phyloP scores from a whole-genome alignment of 2,888 invertebrate genomes.

The Netelia inedita region DNA sequence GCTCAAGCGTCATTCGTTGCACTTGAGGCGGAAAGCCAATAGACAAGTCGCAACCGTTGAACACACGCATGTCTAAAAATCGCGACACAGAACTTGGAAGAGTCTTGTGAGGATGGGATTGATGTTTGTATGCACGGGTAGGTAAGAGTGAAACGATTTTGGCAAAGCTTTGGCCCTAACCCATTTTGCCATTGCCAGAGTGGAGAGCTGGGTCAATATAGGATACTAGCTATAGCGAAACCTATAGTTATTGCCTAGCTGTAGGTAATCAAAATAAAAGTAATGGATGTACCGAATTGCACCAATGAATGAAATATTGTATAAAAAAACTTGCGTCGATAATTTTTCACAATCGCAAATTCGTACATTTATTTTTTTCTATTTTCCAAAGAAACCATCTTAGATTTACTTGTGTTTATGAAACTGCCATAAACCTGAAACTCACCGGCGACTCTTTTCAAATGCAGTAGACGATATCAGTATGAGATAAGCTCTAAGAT shows the following conservation, averaged over 20 bases:
- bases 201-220: conserved; percentile 74
- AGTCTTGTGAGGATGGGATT: conserved; percentile 50
- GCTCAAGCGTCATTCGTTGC: conserved; percentile 34
- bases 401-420: too few relatives aligned
- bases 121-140: conserved; percentile 70
- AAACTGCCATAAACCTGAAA: too few relatives aligned
- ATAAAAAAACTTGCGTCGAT: too few relatives aligned
- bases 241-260: conserved; percentile 61
- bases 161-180: conserved; percentile 83
- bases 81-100: conserved; percentile 57
- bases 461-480: too few relatives aligned
- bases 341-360: too few relatives aligned
- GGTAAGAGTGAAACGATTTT: conserved; percentile 71
- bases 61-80: conserved; percentile 38
- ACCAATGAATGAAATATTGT: neutral
- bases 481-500: too few relatives aligned
- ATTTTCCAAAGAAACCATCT: too few relatives aligned
- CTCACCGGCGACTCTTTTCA: too few relatives aligned
- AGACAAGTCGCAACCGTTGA: conserved; percentile 20
- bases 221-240: conserved; percentile 68
- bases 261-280: conserved; percentile 5
- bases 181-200: conserved; percentile 81
- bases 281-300: neutral
- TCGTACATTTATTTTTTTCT: too few relatives aligned
- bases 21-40: conserved; percentile 53